Evolutionary conservation across 2,113 vertebrate species (phyloP).

Genomic region (Sminthopsis crassicaudata): DNA sequence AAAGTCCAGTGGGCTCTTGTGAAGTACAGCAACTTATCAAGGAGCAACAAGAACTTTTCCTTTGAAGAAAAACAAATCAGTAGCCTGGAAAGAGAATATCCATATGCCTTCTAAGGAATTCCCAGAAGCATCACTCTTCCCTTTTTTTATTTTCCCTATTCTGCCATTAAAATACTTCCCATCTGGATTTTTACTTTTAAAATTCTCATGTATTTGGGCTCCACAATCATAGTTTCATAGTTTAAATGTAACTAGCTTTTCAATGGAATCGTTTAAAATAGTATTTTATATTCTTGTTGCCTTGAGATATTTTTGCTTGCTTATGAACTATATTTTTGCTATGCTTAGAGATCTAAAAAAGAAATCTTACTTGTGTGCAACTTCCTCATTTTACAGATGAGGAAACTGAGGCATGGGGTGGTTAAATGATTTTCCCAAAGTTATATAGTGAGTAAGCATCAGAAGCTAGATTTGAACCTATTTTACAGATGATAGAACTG

Average conservation of each 20-base stretch:
- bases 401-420: neutral
- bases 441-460: no score
- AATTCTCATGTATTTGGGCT: neutral
- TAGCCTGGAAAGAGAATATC: constrained; percentile 24
- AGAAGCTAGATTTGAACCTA: neutral
- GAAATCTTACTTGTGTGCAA: neutral
- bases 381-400: neutral
- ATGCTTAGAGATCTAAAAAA: neutral
- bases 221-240: neutral
- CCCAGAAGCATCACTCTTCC: neutral
- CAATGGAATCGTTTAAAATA: neutral
- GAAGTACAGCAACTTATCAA: constrained; percentile 46
- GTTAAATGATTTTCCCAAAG: neutral
- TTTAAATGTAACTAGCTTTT: neutral
- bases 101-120: neutral
- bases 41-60: neutral
- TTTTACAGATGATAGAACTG: neutral
- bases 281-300: neutral
- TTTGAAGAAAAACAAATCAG: neutral
- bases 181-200: neutral
- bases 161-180: neutral
- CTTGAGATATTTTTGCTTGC: neutral
- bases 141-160: neutral
- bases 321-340: no score
- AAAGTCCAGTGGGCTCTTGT: neutral